phyloP scores from a whole-genome alignment of 2,797 vertebrate species.

The Carduelis carduelis region DNA sequence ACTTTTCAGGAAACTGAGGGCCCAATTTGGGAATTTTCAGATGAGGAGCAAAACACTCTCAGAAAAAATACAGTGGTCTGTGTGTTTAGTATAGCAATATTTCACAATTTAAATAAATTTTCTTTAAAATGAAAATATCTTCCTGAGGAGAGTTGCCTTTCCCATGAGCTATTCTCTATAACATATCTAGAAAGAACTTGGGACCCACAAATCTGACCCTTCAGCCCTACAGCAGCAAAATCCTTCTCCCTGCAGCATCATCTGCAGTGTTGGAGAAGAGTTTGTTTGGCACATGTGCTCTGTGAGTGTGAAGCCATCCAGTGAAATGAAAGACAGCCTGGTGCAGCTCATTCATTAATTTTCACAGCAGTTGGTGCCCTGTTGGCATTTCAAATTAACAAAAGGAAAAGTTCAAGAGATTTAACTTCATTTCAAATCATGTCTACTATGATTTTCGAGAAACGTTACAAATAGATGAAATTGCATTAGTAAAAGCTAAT shows the following conservation, averaged over 20 bases:
- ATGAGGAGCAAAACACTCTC: not conserved
- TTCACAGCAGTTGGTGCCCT: constrained; percentile 77
- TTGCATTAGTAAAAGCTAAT: constrained; percentile 68
- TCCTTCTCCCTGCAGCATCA: not conserved
- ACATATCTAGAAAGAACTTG: not conserved
- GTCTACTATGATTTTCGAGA: constrained; percentile 65
- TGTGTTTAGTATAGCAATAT: not conserved
- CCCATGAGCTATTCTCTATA: not conserved
- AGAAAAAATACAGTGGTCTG: not conserved
- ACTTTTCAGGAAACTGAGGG: not conserved
- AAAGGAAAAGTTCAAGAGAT: constrained; percentile 70
- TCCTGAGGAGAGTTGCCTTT: not conserved
- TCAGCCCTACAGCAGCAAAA: not conserved
- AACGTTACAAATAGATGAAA: constrained; percentile 68
- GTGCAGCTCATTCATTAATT: constrained; percentile 75
- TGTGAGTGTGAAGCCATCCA: constrained; percentile 50
- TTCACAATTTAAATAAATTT: not conserved
- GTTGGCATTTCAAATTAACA: constrained; percentile 74
- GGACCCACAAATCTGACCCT: not conserved
- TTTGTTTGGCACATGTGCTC: constrained; percentile 61
- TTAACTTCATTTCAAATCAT: constrained; percentile 68
- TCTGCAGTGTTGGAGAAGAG: constrained; percentile 10
- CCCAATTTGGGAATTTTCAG: not conserved
- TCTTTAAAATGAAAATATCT: not conserved
- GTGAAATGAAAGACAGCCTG: constrained; percentile 70